Evolutionary conservation across 2,888 invertebrate genomes (phyloP).

Genomic region (Neria commutata): DNA sequence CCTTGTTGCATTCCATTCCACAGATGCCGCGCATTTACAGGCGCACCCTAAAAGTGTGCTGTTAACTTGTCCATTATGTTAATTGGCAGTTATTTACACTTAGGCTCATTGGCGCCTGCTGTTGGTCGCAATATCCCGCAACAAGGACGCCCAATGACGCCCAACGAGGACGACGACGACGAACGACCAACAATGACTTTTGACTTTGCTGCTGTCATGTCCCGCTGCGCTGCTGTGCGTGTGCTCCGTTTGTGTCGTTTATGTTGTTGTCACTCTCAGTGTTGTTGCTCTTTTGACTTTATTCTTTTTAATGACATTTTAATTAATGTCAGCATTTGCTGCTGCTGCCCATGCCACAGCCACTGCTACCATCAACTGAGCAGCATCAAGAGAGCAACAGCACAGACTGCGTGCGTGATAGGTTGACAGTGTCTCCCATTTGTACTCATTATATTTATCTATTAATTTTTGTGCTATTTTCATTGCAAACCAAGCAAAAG

Average conservation of each 20-base stretch:
- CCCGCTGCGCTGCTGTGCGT: too few species aligned
- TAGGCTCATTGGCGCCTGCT: background rate
- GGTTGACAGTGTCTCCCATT: too few species aligned
- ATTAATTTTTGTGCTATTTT: too few species aligned
- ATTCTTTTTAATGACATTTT: constrained; percentile 51
- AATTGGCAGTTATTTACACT: constrained; percentile 1
- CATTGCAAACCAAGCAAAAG: too few species aligned
- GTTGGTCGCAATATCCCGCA: background rate
- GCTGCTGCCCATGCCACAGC: background rate
- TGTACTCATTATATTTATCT: too few species aligned
- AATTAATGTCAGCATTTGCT: constrained; percentile 50
- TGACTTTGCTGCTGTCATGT: background rate
- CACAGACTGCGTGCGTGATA: too few species aligned
- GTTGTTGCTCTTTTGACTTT: constrained; percentile 40
- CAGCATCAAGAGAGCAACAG: background rate
- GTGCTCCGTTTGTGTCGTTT: background rate
- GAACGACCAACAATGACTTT: background rate
- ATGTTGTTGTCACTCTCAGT: background rate
- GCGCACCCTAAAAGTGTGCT: background rate
- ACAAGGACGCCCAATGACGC: background rate
- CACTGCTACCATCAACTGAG: background rate
- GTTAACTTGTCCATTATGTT: constrained; percentile 1
- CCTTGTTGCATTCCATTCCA: too few species aligned
- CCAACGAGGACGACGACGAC: background rate
- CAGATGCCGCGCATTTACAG: too few species aligned